phyloP scores from a whole-genome alignment of 1,140 invertebrate species.

The Papilio glaucus region DNA sequence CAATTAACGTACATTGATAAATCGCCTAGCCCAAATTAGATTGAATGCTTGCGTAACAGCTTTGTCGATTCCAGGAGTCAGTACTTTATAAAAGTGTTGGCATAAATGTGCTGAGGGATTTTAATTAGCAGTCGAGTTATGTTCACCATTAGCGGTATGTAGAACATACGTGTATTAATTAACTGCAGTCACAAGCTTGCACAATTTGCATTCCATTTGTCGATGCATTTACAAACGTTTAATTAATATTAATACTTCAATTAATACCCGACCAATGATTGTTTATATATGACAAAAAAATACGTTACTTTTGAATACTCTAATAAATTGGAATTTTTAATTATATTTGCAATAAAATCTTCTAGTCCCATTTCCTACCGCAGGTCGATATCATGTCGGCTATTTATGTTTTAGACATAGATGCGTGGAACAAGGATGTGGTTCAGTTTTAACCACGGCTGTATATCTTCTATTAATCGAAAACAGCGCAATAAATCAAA shows the following conservation, averaged over 20 bases:
- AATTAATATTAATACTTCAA: background rate
- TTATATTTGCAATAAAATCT: too few species aligned
- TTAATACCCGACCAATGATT: background rate
- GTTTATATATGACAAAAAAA: too few species aligned
- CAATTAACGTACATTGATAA: too few species aligned
- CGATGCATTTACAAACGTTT: background rate
- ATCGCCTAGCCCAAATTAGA: background rate
- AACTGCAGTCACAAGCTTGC: background rate
- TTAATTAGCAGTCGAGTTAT: slow-evolving; percentile 8
- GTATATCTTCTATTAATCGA: too few species aligned
- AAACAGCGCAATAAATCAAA: too few species aligned
- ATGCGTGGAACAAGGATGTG: too few species aligned
- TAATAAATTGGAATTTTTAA: too few species aligned
- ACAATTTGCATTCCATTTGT: background rate
- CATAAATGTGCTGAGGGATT: slow-evolving; percentile 3
- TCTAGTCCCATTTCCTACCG: too few species aligned
- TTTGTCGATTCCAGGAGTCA: background rate
- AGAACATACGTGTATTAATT: slow-evolving; percentile 14
- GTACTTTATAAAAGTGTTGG: background rate
- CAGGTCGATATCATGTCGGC: too few species aligned
- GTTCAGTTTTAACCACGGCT: too few species aligned
- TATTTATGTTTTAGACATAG: too few species aligned
- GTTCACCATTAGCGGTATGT: slow-evolving; percentile 3
- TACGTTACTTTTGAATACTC: too few species aligned
- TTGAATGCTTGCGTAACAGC: background rate